phyloP scores from a whole-genome alignment of 2,888 invertebrate genomes.

The Eubasilissa splendida region DNA sequence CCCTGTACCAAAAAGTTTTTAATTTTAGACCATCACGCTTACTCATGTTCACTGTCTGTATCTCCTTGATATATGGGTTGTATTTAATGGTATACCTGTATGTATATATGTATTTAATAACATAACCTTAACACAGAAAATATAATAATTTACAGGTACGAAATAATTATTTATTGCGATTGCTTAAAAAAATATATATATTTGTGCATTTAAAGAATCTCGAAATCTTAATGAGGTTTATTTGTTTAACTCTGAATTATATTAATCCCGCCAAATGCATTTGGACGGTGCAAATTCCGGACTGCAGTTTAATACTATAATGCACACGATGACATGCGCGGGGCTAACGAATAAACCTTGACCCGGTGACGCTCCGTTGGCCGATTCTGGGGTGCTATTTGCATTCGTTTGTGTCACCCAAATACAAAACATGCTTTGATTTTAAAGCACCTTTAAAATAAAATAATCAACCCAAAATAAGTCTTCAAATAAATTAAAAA shows the following conservation, averaged over 20 bases:
- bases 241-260: no score
- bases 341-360: slow-evolving; percentile 39
- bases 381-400: slow-evolving; percentile 8
- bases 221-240: background rate
- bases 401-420: background rate
- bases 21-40: no score
- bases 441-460: slow-evolving; percentile 10
- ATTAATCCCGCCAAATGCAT: background rate
- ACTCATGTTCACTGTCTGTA: no score
- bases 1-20: no score
- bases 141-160: no score
- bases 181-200: background rate
- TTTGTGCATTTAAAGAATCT: background rate
- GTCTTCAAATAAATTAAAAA: background rate
- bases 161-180: no score
- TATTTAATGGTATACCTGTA: no score
- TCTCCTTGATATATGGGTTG: no score
- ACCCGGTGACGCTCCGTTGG: slow-evolving; percentile 19
- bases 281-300: slow-evolving; percentile 6
- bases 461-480: background rate
- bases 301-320: slow-evolving; percentile 18
- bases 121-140: no score
- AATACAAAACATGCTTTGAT: slow-evolving; percentile 5
- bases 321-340: background rate
- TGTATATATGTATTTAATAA: no score